These are phyloP conservation scores for Turritopsis rubra DNA, from an alignment of 30 jellyfish, hydroid and myxozoan genomes.

Conservation along the genomic window DNA sequence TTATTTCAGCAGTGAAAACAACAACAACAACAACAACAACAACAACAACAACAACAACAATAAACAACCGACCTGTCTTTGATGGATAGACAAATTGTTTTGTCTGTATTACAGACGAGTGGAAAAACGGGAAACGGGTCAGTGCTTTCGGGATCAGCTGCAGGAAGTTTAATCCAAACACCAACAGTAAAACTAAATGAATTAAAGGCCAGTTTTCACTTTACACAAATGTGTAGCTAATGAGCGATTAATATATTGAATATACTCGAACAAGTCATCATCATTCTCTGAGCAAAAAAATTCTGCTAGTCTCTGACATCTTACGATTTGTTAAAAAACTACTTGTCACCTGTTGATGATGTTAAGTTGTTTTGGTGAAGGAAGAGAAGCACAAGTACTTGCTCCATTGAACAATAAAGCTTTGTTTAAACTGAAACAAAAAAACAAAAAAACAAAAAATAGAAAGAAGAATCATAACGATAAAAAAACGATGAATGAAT, in stretches of 20 bases:
- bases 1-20: background rate
- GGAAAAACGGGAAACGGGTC: constrained; percentile 45
- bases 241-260: no score
- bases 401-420: constrained; percentile 66
- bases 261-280: no score
- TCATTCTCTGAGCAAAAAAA: no score
- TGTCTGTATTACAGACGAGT: constrained; percentile 51
- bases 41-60: background rate
- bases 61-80: constrained; percentile 36
- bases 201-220: no score
- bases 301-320: no score
- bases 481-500: no score
- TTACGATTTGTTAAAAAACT: background rate
- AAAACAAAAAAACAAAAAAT: no score
- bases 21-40: background rate
- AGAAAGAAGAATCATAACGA: no score
- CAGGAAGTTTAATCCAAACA: constrained; percentile 65
- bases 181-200: constrained; percentile 65
- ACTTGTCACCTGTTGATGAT: constrained; percentile 50
- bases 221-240: no score
- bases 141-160: constrained; percentile 29
- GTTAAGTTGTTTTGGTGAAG: constrained; percentile 42
- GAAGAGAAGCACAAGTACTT: constrained; percentile 56
- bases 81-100: constrained; percentile 54
- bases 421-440: constrained; percentile 48